phyloP scores from a whole-genome alignment of 2,888 invertebrate genomes.

The Epiblema foenella region DNA sequence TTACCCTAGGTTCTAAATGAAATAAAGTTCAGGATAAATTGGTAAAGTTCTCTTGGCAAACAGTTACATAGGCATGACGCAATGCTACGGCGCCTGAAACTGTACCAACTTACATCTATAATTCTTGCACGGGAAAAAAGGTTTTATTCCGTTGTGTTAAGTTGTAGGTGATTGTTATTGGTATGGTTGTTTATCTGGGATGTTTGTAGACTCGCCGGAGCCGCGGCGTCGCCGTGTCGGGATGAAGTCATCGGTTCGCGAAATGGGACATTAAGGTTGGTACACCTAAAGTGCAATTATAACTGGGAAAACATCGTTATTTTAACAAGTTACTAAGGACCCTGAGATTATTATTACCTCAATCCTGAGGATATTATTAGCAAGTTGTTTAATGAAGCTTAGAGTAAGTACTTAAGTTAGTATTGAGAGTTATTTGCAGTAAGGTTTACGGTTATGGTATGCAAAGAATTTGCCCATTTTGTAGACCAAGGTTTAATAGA shows the following conservation, averaged over 20 bases:
- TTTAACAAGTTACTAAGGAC: slow-evolving; percentile 9
- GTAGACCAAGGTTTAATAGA: background rate
- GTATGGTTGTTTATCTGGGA: slow-evolving; percentile 47
- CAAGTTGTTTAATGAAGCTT: background rate
- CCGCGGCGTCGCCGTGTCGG: slow-evolving; percentile 52
- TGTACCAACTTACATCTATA: slow-evolving; percentile 11
- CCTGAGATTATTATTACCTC: slow-evolving; percentile 3
- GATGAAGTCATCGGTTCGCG: slow-evolving; percentile 41
- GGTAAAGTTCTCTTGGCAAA: slow-evolving; percentile 61
- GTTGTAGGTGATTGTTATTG: slow-evolving; percentile 7
- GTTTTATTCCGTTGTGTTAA: background rate
- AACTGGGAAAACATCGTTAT: slow-evolving; percentile 28
- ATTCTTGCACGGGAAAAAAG: background rate
- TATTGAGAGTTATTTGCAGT: background rate
- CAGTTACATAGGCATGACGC: slow-evolving; percentile 59
- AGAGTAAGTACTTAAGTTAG: no score
- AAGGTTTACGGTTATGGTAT: background rate
- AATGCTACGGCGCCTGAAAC: slow-evolving; percentile 57
- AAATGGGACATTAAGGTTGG: slow-evolving; percentile 34
- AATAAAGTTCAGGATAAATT: slow-evolving; percentile 53
- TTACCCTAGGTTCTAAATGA: slow-evolving; percentile 44
- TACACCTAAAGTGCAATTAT: slow-evolving; percentile 33
- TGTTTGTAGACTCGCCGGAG: slow-evolving; percentile 63
- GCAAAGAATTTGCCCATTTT: background rate
- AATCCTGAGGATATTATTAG: background rate